These are phyloP conservation scores for Bugula neritina DNA, from an alignment of 2,888 invertebrate genomes.

Conservation along the genomic window DNA sequence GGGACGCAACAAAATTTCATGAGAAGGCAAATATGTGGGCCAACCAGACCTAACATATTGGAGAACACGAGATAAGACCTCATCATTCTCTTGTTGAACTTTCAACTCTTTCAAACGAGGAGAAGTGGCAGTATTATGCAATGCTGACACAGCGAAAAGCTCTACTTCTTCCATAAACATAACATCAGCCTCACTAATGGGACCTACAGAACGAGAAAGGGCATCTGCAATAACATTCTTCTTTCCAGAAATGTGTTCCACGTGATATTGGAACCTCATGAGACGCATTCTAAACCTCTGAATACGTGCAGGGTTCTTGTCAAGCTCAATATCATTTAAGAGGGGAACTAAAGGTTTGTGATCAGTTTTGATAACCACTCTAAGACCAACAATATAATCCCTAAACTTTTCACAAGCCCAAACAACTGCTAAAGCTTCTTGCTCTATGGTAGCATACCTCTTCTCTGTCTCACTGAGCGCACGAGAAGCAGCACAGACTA, in stretches of 20 bases:
- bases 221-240: neutral
- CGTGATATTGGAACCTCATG: neutral
- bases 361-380: neutral
- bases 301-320: neutral
- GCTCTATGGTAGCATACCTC: neutral
- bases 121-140: neutral
- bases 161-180: neutral
- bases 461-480: neutral
- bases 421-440: neutral
- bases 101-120: neutral
- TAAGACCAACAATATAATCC: neutral
- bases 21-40: neutral
- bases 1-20: neutral
- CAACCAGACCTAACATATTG: neutral
- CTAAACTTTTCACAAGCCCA: neutral
- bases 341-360: neutral
- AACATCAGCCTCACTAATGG: neutral
- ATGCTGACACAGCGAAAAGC: neutral
- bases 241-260: neutral
- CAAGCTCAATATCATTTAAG: neutral
- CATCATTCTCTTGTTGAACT: neutral
- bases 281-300: neutral
- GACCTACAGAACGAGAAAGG: neutral
- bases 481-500: conserved; percentile 14
- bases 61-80: neutral